Evolutionary conservation across 2,797 vertebrate species (phyloP).

Genomic region (Cyclopterus lumpus): DNA sequence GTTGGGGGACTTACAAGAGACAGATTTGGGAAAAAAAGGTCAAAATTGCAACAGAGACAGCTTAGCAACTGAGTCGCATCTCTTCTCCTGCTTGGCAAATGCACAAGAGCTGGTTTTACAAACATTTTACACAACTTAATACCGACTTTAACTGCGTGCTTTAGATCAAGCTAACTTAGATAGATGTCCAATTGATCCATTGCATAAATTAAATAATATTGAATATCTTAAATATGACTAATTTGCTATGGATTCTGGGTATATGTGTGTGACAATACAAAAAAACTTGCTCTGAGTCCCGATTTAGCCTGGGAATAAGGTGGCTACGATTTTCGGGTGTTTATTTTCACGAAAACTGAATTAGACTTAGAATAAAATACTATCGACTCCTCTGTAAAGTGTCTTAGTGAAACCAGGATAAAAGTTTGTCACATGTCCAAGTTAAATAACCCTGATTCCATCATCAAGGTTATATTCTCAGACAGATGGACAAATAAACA

Average conservation of each 20-base stretch:
- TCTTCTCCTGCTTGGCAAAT: background rate
- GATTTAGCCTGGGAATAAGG: background rate
- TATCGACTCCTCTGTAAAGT: background rate
- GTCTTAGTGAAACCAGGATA: background rate
- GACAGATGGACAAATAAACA: background rate
- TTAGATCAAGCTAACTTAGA: background rate
- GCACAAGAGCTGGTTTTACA: background rate
- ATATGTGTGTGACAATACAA: background rate
- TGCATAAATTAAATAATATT: background rate
- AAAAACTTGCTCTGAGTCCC: background rate
- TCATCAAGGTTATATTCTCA: background rate
- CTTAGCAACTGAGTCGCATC: background rate
- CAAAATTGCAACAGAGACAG: slow-evolving; percentile 7
- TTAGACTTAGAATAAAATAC: background rate
- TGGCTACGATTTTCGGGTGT: background rate
- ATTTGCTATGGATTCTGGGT: background rate
- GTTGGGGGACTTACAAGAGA: background rate
- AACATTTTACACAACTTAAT: background rate
- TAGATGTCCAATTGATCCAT: background rate
- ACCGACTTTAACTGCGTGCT: too few relatives aligned
- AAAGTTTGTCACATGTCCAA: background rate
- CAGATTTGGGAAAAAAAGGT: background rate
- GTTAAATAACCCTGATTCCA: background rate
- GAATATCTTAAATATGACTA: background rate
- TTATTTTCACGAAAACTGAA: background rate